Conservation (phyloP, 2,888 invertebrate genomes). For the Hoplodrina blanda region DNA sequence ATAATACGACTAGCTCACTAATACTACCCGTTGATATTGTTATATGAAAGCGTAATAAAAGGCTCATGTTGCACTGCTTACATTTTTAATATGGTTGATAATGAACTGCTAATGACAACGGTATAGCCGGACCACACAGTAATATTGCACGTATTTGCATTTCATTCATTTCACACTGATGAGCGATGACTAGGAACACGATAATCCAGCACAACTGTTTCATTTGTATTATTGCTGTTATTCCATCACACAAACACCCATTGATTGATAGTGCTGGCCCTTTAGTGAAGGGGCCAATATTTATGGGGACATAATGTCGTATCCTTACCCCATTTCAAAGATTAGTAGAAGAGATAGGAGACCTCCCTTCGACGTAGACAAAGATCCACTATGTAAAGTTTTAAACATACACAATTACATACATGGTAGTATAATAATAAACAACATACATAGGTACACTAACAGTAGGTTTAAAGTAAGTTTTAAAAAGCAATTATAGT, state of each 20-base stretch:
- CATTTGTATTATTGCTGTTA: constrained; percentile 31
- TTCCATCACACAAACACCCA: constrained; percentile 18
- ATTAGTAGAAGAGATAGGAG: constrained; percentile 27
- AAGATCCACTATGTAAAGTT: neutral
- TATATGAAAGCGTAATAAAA: constrained; percentile 5
- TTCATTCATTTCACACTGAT: constrained; percentile 20
- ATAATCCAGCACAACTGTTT: constrained; percentile 25
- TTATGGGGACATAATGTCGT: constrained; percentile 28
- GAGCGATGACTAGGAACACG: constrained; percentile 12
- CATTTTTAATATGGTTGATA: constrained; percentile 40
- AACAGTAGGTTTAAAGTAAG: neutral
- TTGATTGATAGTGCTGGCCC: constrained; percentile 45
- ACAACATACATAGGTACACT: neutral
- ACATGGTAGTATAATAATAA: no score
- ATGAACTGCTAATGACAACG: constrained; percentile 34
- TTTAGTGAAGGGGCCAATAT: constrained; percentile 10
- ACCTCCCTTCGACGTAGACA: constrained; percentile 10
- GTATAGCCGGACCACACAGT: constrained; percentile 11
- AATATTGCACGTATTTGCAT: constrained; percentile 29
- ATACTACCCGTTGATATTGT: constrained; percentile 10
- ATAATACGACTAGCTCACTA: neutral
- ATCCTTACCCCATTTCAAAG: constrained; percentile 32
- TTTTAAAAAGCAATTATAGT: neutral
- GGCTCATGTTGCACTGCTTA: constrained; percentile 4
- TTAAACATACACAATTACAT: neutral